A percentile compares a stretch with the other conserved stretches of the same genome.
Evolutionary conservation across 2,888 invertebrate genomes (phyloP).

Genomic region (Chydorus sphaericus): DNA sequence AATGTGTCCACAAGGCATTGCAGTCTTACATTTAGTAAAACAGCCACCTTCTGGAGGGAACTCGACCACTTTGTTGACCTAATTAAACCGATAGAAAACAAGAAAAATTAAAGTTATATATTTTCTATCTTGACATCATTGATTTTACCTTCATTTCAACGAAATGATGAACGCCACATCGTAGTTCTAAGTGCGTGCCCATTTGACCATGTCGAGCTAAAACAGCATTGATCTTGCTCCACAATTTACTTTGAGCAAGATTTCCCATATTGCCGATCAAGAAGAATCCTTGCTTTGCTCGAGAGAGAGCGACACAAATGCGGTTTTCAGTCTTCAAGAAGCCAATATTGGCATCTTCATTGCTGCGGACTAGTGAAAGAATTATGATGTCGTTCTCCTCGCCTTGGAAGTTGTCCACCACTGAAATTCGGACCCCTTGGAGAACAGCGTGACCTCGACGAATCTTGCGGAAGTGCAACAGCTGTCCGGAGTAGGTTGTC

Average conservation of each 20-base stretch:
- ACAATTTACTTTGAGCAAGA: slow-evolving; percentile 21
- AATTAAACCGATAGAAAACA: no score
- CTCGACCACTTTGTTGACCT: slow-evolving; percentile 13
- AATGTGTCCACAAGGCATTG: slow-evolving; percentile 28
- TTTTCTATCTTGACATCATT: no score
- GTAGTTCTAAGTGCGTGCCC: slow-evolving; percentile 18
- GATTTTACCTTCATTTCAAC: slow-evolving; percentile 16
- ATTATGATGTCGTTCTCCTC: slow-evolving; percentile 64
- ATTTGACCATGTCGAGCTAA: slow-evolving; percentile 17
- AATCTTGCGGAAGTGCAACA: slow-evolving; percentile 37
- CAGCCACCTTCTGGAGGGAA: slow-evolving; percentile 29
- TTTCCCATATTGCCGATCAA: slow-evolving; percentile 47
- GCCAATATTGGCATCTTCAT: slow-evolving; percentile 47
- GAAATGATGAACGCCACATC: slow-evolving; percentile 21
- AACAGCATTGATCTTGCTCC: slow-evolving; percentile 21
- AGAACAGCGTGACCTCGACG: slow-evolving; percentile 26
- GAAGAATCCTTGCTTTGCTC: slow-evolving; percentile 54
- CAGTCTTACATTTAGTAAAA: slow-evolving; percentile 22
- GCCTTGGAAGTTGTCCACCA: slow-evolving; percentile 68
- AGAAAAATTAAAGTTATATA: no score
- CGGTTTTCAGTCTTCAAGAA: slow-evolving; percentile 53
- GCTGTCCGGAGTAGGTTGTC: slow-evolving; percentile 55
- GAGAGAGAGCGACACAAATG: slow-evolving; percentile 60
- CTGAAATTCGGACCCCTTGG: slow-evolving; percentile 41
- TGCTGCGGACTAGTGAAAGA: slow-evolving; percentile 62